phyloP scores from a whole-genome alignment of 2,888 invertebrate species.

The Pecten maximus region DNA sequence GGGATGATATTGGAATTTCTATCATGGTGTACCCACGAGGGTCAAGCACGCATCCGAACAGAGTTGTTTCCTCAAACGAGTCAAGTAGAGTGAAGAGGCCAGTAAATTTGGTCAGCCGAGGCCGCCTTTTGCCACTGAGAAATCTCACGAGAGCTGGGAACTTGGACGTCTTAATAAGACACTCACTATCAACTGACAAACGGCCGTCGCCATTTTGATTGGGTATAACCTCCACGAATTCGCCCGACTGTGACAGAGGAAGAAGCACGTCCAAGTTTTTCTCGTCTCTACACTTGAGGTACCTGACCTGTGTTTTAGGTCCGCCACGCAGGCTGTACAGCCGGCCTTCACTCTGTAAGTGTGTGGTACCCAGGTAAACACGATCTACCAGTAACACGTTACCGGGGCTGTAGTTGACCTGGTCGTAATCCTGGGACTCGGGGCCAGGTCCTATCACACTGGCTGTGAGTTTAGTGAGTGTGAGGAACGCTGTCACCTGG shows the following conservation, averaged over 20 bases:
- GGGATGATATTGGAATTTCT: constrained; percentile 71
- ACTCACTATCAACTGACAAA: constrained; percentile 66
- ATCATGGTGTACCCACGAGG: constrained; percentile 67
- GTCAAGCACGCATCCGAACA: constrained; percentile 71
- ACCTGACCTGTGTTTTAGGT: constrained; percentile 58
- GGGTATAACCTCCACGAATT: constrained; percentile 72
- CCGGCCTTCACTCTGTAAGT: constrained; percentile 61
- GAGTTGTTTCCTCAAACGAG: constrained; percentile 71
- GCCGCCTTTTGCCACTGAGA: constrained; percentile 68
- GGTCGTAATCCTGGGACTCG: constrained; percentile 61
- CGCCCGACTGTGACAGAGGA: constrained; percentile 66
- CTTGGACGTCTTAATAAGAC: constrained; percentile 69
- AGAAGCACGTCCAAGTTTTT: constrained; percentile 67
- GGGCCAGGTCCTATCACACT: constrained; percentile 59
- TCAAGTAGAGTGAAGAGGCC: constrained; percentile 73
- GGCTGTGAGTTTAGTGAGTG: constrained; percentile 68
- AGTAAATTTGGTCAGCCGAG: constrained; percentile 70
- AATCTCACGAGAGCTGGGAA: constrained; percentile 74
- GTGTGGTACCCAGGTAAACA: constrained; percentile 61
- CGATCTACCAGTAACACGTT: constrained; percentile 71
- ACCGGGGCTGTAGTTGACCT: constrained; percentile 70
- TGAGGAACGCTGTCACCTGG: constrained; percentile 70
- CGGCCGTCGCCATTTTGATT: constrained; percentile 60
- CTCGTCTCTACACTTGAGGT: constrained; percentile 72
- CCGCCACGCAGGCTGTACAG: constrained; percentile 55